A percentile compares a stretch with the other conserved stretches of the same genome.
Conservation (phyloP, 2,888 invertebrate species). For the Oscheius sp. region DNA sequence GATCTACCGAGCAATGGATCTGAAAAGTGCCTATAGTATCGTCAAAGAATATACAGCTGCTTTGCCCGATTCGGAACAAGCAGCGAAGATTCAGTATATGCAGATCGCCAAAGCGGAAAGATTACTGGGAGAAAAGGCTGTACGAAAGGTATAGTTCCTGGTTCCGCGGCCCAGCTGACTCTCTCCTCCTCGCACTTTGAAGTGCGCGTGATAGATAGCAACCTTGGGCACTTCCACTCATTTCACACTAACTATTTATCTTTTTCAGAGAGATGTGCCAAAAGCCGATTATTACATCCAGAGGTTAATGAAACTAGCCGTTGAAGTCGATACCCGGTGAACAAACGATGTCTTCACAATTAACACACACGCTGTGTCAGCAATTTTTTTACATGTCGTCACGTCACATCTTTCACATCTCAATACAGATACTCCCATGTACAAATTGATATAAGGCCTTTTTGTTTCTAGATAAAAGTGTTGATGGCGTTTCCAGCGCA, state of each 20-base stretch:
- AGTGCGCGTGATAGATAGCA: constrained; percentile 24
- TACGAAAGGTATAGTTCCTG: constrained; percentile 16
- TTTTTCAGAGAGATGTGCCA: constrained; percentile 12
- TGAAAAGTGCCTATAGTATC: constrained; percentile 10
- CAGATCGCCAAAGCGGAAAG: constrained; percentile 9
- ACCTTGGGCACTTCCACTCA: not conserved
- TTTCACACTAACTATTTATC: not conserved
- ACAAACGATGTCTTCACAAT: not conserved
- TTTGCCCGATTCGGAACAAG: not conserved
- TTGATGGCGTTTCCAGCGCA: constrained; percentile 20
- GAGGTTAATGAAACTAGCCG: constrained; percentile 1
- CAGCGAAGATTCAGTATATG: not conserved
- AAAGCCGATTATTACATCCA: constrained; percentile 7
- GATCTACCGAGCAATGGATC: constrained; percentile 18
- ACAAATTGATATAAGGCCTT: not conserved
- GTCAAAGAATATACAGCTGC: constrained; percentile 13
- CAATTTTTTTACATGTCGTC: no score
- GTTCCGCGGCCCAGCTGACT: constrained; percentile 14
- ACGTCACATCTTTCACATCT: no score
- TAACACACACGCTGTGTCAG: no score
- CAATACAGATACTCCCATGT: constrained; percentile 20
- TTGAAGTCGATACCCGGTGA: constrained; percentile 9
- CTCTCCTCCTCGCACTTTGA: constrained; percentile 5
- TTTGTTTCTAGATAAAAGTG: constrained; percentile 13
- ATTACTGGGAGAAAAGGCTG: constrained; percentile 4